Conservation (phyloP, 1,140 invertebrate species). For the Drosophila sp. region DNA sequence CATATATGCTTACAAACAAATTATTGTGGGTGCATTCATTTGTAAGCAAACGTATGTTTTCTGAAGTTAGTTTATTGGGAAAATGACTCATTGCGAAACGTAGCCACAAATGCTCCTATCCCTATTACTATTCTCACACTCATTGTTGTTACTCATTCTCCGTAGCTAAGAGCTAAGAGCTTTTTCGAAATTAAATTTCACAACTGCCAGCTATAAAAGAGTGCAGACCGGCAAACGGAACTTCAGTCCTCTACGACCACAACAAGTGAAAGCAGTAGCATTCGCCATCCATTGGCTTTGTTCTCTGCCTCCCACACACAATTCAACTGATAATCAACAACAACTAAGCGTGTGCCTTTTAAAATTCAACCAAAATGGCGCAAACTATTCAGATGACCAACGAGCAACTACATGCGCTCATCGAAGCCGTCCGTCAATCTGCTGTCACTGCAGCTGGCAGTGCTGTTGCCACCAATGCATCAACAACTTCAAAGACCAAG, state of each 20-base stretch:
- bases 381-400: conserved; percentile 64
- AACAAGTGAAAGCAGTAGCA: conserved; percentile 43
- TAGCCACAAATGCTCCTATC: conserved; percentile 3
- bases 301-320: conserved; percentile 34
- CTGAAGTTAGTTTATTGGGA: not conserved
- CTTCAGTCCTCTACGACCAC: conserved; percentile 57
- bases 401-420: conserved; percentile 67
- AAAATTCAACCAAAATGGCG: conserved; percentile 39
- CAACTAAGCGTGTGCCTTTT: conserved; percentile 20
- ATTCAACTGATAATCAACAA: conserved; percentile 7
- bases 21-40: not conserved
- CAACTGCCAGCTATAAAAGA: conserved; percentile 62
- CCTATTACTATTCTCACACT: conserved; percentile 12
- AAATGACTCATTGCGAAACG: conserved; percentile 21
- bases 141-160: not conserved
- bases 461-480: conserved; percentile 22
- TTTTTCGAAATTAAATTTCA: conserved; percentile 72
- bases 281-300: conserved; percentile 71
- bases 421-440: conserved; percentile 60
- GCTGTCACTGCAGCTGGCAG: conserved; percentile 51
- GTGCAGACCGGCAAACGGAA: not conserved
- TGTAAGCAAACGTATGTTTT: not conserved
- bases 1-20: no score
- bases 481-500: conserved; percentile 49
- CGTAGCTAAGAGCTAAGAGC: conserved; percentile 15